Base-by-base conservation (phyloP, 2,888 invertebrate species). In the Leuctra nigra region DNA sequence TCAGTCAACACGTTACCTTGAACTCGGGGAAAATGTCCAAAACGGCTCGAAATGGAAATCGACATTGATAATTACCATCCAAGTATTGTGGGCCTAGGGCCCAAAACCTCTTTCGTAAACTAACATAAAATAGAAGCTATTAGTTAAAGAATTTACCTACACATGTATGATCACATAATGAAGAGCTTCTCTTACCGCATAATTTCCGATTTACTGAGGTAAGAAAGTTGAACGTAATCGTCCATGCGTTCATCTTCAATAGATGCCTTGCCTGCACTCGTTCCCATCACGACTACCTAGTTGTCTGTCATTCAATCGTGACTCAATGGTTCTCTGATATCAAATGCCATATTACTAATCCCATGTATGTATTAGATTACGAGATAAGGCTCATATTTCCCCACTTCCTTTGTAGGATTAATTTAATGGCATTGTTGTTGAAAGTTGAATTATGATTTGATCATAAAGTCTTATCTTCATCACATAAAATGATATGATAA, bases 71-170 rank as follows among this genome's bases (percentile, higher is more conserved):
- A 67, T 81, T 70, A 13, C 68, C 68, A 13, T 69, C 59, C 20
- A 79, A 62, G 64, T 73, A 73, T 25, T 69, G 73, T 4, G 73
- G 71, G 55, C 75, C 72, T 4, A 81, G 73, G 0, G 75, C 73
- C 64, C 74, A 68, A 64, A 82, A 80, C 63, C 77, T 77, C 66
- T 79, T 79, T 71, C 77, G 78, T 59, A 82, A 70, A 64, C 82
- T 82, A 69, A 58, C 29, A 57, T 48, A 48, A 46, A 57, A 36
- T 29, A 56, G n/a, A 44, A 13, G 29, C 7, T 7, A 29, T 29
- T 7, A 29, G 11, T 29, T 29, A 29, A 29, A 16, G 16, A 41
- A 16, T 41, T 41, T 4, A 38, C 29, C 39, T 20, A 18, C 39
- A 7, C 20, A 2, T 9, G 39, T 36, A 23, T 53, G 6, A 9